Evolutionary conservation across 2,888 invertebrate species (phyloP), one percentile per base, ranked within the genome.

Genomic region (Anarsia innoxiella): DNA sequence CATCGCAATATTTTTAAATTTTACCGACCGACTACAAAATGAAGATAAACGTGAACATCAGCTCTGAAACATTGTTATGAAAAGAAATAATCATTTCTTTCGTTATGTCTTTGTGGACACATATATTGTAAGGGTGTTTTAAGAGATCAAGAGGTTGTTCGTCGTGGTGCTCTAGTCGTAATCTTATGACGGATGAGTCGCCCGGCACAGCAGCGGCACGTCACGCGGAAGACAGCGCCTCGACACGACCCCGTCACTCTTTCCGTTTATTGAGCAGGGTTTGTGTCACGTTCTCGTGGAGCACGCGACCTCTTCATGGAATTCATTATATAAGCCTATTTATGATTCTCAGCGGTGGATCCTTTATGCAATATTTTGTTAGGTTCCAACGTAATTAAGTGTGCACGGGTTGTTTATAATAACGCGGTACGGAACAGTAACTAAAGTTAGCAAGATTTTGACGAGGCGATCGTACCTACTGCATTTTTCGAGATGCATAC

Each of bases 251-350:
- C 55, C 57, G 52, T 56, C 56, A 53, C 49, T 50, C 56, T 51
- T 59, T 51, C 56, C 56, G 54, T 64, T 63, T 66, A 67, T 72
- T 65, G 59, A 60, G 56, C 57, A 42, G 61, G 68, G 67, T 72
- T 70, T 67, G 54, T 66, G 72, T 72, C 73, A 71, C 71, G 67
- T 68, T 59, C 52, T 48, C 56, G 40, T 50, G 23, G 31, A 39
- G 40, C 28, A 37, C 35, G 38, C 37, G 55, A 45, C 51, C 53
- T 55, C 58, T 64, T 65, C 63, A 57, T 43, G 45, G 64, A 73
- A 69, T 72, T 68, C 59, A 67, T 74, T 66, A 70, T n/a, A n/a
- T 56, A 47, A 45, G 19, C 51, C 57, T 59, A 56, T 60, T 56
- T 61, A 59, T 51, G 57, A 59, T 53, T 56, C 51, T 52, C 48